Conservation (phyloP, 2,113 vertebrate species). For the Platichthys stellatus region DNA sequence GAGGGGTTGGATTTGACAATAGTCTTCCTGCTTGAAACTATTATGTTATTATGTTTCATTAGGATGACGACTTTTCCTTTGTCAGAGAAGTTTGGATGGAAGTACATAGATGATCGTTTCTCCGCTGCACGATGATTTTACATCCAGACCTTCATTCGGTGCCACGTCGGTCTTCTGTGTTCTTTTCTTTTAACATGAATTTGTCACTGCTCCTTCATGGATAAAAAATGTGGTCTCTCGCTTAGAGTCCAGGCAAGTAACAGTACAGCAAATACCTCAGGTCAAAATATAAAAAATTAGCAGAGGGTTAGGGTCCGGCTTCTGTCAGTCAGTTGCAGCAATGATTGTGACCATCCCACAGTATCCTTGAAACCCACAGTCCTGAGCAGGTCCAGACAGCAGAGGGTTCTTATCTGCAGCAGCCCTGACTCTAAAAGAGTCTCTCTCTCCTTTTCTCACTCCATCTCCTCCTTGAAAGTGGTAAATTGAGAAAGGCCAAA, state of each 20-base stretch:
- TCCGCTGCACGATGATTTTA: neutral
- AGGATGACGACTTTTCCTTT: too few species aligned
- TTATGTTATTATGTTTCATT: too few species aligned
- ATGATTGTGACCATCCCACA: neutral
- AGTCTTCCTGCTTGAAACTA: too few species aligned
- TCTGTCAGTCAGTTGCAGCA: neutral
- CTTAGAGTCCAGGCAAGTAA: neutral
- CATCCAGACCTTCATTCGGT: neutral
- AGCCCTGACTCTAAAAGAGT: neutral
- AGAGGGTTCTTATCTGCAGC: neutral
- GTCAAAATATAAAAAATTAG: neutral
- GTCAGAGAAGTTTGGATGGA: neutral
- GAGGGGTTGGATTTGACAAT: too few species aligned
- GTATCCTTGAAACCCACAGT: neutral
- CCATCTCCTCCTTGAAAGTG: neutral
- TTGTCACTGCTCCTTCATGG: neutral
- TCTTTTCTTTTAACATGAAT: neutral
- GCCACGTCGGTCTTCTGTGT: neutral
- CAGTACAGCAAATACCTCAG: neutral
- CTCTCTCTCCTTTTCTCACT: neutral
- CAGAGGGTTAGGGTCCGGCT: neutral
- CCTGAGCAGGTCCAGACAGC: neutral
- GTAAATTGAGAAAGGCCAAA: constrained; percentile 14
- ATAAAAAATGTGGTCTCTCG: neutral
- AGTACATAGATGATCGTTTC: too few species aligned